phyloP scores from a whole-genome alignment of 2,797 vertebrate genomes.

The Rhabdophis nuchalis region DNA sequence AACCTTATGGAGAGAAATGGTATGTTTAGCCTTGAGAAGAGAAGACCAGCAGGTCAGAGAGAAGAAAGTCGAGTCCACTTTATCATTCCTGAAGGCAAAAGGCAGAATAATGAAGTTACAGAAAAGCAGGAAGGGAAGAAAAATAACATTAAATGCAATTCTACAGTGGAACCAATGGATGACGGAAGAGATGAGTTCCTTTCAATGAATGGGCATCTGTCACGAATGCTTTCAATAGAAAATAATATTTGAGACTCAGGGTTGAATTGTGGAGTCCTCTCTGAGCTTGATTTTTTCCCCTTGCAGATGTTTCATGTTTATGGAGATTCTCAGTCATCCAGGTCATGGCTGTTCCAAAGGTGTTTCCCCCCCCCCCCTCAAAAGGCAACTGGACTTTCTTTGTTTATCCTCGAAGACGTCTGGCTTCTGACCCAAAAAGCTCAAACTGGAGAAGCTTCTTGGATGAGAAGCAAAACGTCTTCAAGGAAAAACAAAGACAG shows the following conservation, averaged over 20 bases:
- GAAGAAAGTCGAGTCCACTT: background rate
- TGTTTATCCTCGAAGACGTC: background rate
- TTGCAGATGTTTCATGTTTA: background rate
- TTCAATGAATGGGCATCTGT: background rate
- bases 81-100: background rate
- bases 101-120: background rate
- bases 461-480: background rate
- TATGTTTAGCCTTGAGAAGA: background rate
- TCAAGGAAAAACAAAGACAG: background rate
- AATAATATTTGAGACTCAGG: background rate
- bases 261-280: background rate
- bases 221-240: background rate
- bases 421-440: background rate
- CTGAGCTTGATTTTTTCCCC: background rate
- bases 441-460: too few species aligned
- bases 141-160: background rate
- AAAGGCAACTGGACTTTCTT: background rate
- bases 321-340: background rate
- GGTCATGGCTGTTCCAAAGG: background rate
- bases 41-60: background rate
- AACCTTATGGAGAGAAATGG: background rate
- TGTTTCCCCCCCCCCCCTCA: too few species aligned
- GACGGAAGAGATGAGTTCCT: background rate
- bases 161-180: background rate
- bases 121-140: background rate